Evolutionary conservation across 2,113 vertebrate genomes (phyloP).

Genomic region (Cryptoleucopteryx plumbea): DNA sequence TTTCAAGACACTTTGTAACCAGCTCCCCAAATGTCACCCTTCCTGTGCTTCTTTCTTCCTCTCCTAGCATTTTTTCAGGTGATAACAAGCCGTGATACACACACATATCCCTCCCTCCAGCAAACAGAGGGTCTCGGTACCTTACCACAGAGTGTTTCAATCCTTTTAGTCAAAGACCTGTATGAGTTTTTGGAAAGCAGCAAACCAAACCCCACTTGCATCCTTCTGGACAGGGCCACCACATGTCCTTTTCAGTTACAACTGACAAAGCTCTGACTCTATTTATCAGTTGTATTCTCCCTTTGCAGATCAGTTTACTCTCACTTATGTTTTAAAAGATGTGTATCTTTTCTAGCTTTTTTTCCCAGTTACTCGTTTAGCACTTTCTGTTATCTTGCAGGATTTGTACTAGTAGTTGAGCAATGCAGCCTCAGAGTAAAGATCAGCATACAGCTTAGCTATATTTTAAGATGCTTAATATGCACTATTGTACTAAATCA

Average conservation of each 20-base stretch:
- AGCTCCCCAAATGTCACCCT: not conserved
- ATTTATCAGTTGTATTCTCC: not conserved
- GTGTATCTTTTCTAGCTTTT: not conserved
- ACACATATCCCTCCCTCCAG: not conserved
- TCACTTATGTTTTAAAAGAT: not conserved
- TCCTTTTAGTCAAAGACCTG: not conserved
- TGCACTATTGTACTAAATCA: not conserved
- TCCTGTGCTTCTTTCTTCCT: not conserved
- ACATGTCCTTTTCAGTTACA: not conserved
- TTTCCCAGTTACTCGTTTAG: not conserved
- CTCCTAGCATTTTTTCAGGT: not conserved
- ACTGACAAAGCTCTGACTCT: not conserved
- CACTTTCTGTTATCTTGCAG: slow-evolving; percentile 5
- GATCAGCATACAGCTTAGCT: not conserved
- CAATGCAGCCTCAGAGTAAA: not conserved
- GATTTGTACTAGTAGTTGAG: not conserved
- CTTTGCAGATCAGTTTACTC: not conserved
- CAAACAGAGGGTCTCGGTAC: not conserved
- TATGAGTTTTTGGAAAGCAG: not conserved
- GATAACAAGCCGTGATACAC: not conserved
- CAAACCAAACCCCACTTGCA: not conserved
- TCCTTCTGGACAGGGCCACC: not conserved
- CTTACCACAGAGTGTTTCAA: not conserved
- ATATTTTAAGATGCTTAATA: slow-evolving; percentile 20
- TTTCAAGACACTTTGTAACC: not conserved